Base-by-base conservation (phyloP, 2,113 vertebrate genomes). In the Xenopus borealis region DNA sequence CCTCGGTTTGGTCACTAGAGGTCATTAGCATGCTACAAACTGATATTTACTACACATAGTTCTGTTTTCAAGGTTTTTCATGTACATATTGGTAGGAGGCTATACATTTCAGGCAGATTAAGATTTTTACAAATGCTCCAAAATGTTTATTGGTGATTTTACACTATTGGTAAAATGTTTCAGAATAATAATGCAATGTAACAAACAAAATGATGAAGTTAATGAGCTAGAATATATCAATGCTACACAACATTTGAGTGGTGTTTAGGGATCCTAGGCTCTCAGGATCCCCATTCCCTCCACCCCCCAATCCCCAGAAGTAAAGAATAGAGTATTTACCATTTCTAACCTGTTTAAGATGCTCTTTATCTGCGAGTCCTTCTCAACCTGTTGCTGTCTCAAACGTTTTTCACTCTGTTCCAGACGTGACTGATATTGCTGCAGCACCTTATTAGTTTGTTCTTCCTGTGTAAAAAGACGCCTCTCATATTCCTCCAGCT, bases 301-400 rank as follows among this genome's bases (percentile, higher is more conserved):
- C 72, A 23, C 52, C 77, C 72, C 71, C 71, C 78, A 47, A 14
- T 55, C 65, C 78, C 78, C 72, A 69, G 66, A 77, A 77, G 74
- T 77, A 77, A 77, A 46, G 69, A 70, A 77, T 77, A 77, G 67
- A 77, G 74, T 77, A 77, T 77, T 77, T 77, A 77, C 74, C 74
- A 77, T 77, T 77, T 77, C 74, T 95, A 94, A 95, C 96, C 96
- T 98, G 95, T 90, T 94, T 80, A 98, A 96, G 91, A 98, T 98
- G 88, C 95, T 96, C 91, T 98, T 96, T 89, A 98, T 98, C 88
- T 98, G 96, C 0, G 91, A 93, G 85, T 98, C 96, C 90, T 98
- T 98, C 86, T 98, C 96, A 75, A 91, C 80, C 85, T 98, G 96
- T 88, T 97, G 95, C 82, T 89, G 91, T 77, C 93, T 87, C 69